Conservation (phyloP, 1,140 invertebrate genomes). For the Nomia melanderi region DNA sequence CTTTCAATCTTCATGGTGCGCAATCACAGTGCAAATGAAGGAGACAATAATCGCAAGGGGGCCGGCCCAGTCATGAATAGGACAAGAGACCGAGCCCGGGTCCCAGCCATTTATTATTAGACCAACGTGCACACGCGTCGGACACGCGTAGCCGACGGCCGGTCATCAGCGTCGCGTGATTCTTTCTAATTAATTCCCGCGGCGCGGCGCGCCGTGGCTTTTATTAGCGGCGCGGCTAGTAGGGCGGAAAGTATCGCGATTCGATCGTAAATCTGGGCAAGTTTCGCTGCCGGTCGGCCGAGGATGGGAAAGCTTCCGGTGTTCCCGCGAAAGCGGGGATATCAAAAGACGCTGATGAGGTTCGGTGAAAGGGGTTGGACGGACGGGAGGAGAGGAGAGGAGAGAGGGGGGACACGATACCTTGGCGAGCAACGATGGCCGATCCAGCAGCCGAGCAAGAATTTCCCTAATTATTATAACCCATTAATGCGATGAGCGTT, state of each 20-base stretch:
- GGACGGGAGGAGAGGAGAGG: background rate
- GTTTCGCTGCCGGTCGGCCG: background rate
- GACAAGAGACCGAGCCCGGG: background rate
- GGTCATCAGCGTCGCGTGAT: conserved; percentile 23
- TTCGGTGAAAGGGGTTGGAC: background rate
- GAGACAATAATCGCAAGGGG: background rate
- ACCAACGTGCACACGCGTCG: background rate
- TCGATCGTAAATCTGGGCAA: conserved; percentile 19
- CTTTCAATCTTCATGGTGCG: background rate
- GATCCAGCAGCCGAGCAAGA: conserved; percentile 70
- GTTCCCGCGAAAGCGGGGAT: background rate
- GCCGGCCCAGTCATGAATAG: background rate
- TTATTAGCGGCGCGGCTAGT: conserved; percentile 17
- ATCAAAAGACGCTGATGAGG: background rate
- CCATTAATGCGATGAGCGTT: conserved; percentile 78
- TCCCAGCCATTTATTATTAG: background rate
- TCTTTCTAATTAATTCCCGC: conserved; percentile 29
- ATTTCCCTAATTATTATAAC: conserved; percentile 80
- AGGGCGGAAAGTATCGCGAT: conserved; percentile 29
- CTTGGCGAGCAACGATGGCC: conserved; percentile 53
- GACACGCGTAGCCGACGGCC: background rate
- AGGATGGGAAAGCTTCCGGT: background rate
- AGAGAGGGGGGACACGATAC: background rate
- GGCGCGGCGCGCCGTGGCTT: background rate
- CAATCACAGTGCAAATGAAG: background rate